Evolutionary conservation across 2,113 vertebrate genomes (phyloP).

Genomic region (Pedetes capensis): DNA sequence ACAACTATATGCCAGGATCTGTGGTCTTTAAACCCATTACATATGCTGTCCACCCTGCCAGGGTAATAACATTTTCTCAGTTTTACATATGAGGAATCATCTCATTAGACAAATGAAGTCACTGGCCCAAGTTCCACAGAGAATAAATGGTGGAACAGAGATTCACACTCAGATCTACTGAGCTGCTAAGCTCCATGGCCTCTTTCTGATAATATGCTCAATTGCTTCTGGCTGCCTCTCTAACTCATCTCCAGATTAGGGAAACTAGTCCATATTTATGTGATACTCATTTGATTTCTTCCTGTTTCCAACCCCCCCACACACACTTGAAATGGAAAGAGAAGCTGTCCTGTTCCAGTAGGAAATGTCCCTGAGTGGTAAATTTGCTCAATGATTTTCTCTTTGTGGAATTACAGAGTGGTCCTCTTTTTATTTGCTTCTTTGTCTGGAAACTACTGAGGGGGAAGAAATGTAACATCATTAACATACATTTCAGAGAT

Average conservation of each 20-base stretch:
- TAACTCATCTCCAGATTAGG: neutral
- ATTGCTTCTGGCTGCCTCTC: slow-evolving; percentile 8
- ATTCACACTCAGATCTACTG: neutral
- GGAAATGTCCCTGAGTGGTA: neutral
- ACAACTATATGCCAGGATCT: neutral
- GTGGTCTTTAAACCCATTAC: neutral
- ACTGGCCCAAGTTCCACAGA: neutral
- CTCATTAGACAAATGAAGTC: neutral
- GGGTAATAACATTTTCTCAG: neutral
- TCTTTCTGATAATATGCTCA: slow-evolving; percentile 54
- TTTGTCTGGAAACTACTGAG: slow-evolving; percentile 13
- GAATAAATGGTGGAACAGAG: neutral
- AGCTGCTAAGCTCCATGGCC: neutral
- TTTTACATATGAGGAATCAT: slow-evolving; percentile 13
- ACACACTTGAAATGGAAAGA: neutral
- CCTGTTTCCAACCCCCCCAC: neutral
- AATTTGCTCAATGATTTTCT: neutral
- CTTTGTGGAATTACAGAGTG: neutral
- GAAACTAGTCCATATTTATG: neutral
- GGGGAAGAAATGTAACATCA: neutral
- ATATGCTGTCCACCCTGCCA: neutral
- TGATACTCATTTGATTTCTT: neutral
- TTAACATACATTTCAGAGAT: neutral
- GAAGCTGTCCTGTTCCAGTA: neutral
- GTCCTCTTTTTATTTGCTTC: neutral